Conservation (phyloP, 2,113 vertebrate species). For the Fregetta grallaria region DNA sequence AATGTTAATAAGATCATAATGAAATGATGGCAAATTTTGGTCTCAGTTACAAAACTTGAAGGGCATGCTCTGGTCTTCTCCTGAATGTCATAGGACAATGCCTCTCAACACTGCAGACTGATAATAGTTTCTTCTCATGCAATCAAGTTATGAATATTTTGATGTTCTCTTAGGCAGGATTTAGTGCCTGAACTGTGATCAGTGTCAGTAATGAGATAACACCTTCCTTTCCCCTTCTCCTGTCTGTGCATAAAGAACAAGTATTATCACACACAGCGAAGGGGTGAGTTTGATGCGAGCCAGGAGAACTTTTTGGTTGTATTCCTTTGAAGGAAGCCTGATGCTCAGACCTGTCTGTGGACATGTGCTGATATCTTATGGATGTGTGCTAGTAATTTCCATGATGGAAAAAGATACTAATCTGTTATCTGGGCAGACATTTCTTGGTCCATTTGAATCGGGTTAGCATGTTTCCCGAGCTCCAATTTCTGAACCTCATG, state of each 20-base stretch:
- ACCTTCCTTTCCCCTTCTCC: background rate
- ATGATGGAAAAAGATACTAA: background rate
- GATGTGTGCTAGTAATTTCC: background rate
- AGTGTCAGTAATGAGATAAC: constrained; percentile 1
- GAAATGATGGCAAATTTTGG: background rate
- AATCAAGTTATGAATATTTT: constrained; percentile 21
- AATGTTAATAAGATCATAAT: background rate
- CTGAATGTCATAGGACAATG: background rate
- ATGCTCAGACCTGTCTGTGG: background rate
- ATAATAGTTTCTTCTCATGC: background rate
- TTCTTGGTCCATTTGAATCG: background rate
- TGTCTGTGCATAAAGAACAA: constrained; percentile 20
- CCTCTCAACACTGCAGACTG: background rate
- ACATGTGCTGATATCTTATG: background rate
- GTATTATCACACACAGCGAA: background rate
- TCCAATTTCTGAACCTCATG: background rate
- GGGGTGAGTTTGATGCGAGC: background rate
- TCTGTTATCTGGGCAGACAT: background rate
- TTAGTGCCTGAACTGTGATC: constrained; percentile 22
- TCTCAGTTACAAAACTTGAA: background rate
- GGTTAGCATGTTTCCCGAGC: background rate
- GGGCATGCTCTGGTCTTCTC: background rate
- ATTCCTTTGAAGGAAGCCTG: background rate
- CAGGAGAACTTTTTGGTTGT: background rate
- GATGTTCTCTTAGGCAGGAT: constrained; percentile 10